These are phyloP conservation scores for Physocephala rufipes DNA, from an alignment of 2,888 invertebrate species.

Conservation along the genomic window DNA sequence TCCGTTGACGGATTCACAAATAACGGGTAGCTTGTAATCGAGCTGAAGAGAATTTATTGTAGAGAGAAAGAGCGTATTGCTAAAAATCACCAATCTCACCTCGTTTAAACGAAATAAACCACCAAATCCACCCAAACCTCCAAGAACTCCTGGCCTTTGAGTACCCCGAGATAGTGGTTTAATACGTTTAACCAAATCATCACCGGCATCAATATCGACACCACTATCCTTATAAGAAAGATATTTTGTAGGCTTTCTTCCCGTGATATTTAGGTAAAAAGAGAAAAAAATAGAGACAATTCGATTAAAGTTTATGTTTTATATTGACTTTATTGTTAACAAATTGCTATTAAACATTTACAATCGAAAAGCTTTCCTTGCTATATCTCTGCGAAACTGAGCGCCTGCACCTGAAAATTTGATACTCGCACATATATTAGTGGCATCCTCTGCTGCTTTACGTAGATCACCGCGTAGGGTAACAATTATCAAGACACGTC, in stretches of 20 bases:
- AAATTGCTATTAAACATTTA: constrained; percentile 60
- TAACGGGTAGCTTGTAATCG: constrained; percentile 78
- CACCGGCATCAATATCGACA: constrained; percentile 93
- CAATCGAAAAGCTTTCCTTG: constrained; percentile 85
- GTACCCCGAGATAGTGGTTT: constrained; percentile 85
- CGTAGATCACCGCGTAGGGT: constrained; percentile 75
- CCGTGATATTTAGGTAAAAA: not conserved
- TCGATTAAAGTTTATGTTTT: constrained; percentile 1
- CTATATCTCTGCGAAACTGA: constrained; percentile 90
- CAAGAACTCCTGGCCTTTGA: constrained; percentile 79
- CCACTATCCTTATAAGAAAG: constrained; percentile 90
- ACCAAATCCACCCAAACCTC: constrained; percentile 91
- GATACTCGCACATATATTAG: constrained; percentile 76
- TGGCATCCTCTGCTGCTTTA: constrained; percentile 78
- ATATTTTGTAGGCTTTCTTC: constrained; percentile 40
- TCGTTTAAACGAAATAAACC: constrained; percentile 88
- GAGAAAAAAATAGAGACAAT: constrained; percentile 29
- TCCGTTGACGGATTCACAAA: constrained; percentile 95
- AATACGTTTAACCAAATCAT: constrained; percentile 82
- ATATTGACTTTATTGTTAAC: constrained; percentile 17
- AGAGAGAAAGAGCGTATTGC: not conserved
- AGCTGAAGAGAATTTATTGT: constrained; percentile 44
- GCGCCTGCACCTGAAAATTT: constrained; percentile 86
- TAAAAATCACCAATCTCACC: constrained; percentile 53
- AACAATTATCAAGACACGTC: constrained; percentile 87